Evolutionary conservation across 2,797 vertebrate genomes (phyloP).

Genomic region (Microchirus variegatus): DNA sequence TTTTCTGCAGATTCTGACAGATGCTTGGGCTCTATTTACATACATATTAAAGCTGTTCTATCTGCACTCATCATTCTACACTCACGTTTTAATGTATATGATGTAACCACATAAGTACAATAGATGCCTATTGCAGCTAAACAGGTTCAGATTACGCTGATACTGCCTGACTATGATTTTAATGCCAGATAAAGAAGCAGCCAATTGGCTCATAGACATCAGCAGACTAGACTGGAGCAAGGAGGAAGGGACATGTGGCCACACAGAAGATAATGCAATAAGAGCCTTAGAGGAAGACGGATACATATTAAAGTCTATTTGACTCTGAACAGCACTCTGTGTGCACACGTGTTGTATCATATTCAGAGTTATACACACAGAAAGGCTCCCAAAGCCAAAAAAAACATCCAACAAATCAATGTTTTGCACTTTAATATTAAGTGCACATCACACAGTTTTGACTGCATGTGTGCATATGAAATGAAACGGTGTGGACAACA

Average conservation of each 20-base stretch:
- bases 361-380: no score
- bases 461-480: no score
- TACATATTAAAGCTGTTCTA: background rate
- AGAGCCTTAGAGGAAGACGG: conserved; percentile 1
- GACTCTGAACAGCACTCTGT: background rate
- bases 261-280: conserved; percentile 10
- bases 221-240: background rate
- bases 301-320: background rate
- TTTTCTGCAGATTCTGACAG: no score
- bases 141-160: background rate
- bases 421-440: no score
- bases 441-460: no score
- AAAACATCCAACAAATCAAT: no score
- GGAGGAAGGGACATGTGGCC: background rate
- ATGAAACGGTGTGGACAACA: no score
- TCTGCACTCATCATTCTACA: background rate
- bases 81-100: background rate
- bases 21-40: no score
- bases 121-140: background rate
- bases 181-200: background rate
- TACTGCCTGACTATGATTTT: background rate
- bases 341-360: no score
- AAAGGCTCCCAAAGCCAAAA: no score
- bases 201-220: background rate
- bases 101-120: background rate